phyloP scores from a whole-genome alignment of 2,888 invertebrate genomes.

The Andrena bucephala region DNA sequence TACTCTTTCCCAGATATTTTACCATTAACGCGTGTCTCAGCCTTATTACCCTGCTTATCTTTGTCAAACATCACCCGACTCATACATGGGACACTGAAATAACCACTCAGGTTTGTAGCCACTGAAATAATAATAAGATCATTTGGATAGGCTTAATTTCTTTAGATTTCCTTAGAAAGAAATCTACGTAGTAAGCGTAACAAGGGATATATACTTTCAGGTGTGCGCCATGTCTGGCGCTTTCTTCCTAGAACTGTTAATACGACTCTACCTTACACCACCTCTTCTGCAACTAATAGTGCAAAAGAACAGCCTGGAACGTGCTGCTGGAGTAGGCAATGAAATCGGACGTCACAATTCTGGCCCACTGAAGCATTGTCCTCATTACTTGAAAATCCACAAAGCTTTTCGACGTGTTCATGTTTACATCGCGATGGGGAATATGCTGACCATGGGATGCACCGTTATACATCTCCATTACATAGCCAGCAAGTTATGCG shows the following conservation, averaged over 20 bases:
- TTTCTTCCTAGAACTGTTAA: constrained; percentile 90
- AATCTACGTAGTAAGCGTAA: not conserved
- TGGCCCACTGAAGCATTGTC: constrained; percentile 91
- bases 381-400: constrained; percentile 92
- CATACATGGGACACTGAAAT: constrained; percentile 85
- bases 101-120: constrained; percentile 85
- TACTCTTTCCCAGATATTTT: constrained; percentile 95
- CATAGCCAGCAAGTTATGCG: constrained; percentile 86
- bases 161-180: not conserved
- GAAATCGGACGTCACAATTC: constrained; percentile 91
- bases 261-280: constrained; percentile 91
- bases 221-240: constrained; percentile 88
- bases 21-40: constrained; percentile 91
- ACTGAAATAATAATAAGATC: not conserved
- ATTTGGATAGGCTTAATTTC: not conserved
- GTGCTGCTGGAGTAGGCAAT: constrained; percentile 91
- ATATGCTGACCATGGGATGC: constrained; percentile 90
- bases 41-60: constrained; percentile 90
- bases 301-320: constrained; percentile 91
- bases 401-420: constrained; percentile 91
- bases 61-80: constrained; percentile 88
- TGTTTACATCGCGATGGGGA: constrained; percentile 92
- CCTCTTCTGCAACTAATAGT: constrained; percentile 91
- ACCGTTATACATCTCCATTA: constrained; percentile 90
- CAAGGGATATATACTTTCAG: constrained; percentile 83